phyloP scores from a whole-genome alignment of 2,888 invertebrate genomes.

The Pyrocoelia pectoralis region DNA sequence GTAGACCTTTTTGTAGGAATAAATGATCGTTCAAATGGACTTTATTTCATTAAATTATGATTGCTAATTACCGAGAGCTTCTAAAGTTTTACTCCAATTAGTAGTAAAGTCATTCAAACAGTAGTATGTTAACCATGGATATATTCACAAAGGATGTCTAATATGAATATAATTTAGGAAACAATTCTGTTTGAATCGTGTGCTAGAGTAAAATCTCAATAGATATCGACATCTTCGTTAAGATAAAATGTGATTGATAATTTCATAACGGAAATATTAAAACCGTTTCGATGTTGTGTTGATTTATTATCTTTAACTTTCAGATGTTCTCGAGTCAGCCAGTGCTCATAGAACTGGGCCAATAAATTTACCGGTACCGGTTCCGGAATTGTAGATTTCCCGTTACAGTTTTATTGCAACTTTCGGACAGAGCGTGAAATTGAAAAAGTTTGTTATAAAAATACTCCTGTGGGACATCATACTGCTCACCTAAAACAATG shows the following conservation, averaged over 20 bases:
- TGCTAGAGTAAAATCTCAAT: too few species aligned
- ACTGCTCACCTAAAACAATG: slow-evolving; percentile 53
- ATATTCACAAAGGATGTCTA: too few species aligned
- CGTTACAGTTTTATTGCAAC: slow-evolving; percentile 57
- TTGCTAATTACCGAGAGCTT: too few species aligned
- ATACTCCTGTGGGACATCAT: slow-evolving; percentile 50
- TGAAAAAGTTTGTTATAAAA: slow-evolving; percentile 59
- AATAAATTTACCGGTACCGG: slow-evolving; percentile 51
- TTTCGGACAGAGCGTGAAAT: slow-evolving; percentile 58
- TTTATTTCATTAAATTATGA: too few species aligned
- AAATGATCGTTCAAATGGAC: too few species aligned
- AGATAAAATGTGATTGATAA: slow-evolving; percentile 47
- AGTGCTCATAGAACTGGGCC: slow-evolving; percentile 52
- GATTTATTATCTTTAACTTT: slow-evolving; percentile 50
- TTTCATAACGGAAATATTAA: slow-evolving; percentile 55
- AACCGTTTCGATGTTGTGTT: slow-evolving; percentile 52
- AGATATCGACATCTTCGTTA: too few species aligned
- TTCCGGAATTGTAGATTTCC: slow-evolving; percentile 56
- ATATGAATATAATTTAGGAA: too few species aligned
- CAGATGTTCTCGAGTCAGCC: slow-evolving; percentile 49
- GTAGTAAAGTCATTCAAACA: too few species aligned
- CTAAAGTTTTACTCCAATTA: too few species aligned
- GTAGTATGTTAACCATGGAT: too few species aligned
- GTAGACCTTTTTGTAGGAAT: too few species aligned
- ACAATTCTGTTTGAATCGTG: too few species aligned